These are phyloP conservation scores for Isichthys henryi DNA, from an alignment of 2,113 vertebrate genomes.

Conservation along the genomic window DNA sequence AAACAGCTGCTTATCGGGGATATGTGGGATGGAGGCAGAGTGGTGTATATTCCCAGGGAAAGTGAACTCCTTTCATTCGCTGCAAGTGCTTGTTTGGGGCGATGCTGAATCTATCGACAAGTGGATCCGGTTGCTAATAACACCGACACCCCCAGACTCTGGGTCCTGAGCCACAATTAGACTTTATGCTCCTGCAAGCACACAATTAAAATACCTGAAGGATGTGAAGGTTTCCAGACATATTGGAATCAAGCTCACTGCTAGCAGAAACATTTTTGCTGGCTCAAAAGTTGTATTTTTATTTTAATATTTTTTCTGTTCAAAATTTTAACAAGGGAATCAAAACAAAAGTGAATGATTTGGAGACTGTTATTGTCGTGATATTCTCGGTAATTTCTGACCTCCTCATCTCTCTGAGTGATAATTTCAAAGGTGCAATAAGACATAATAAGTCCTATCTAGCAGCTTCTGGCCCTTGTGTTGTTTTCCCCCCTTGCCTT, in stretches of 20 bases:
- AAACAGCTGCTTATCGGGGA: slow-evolving; percentile 14
- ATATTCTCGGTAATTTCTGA: not conserved
- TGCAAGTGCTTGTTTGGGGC: not conserved
- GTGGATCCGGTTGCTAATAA: not conserved
- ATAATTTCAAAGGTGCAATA: not conserved
- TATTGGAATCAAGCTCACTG: not conserved
- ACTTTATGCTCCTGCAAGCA: not conserved
- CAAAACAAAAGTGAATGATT: not conserved
- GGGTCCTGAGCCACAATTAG: not conserved
- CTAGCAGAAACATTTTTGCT: not conserved
- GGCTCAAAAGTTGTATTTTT: not conserved
- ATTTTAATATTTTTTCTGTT: not conserved
- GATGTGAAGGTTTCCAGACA: not conserved
- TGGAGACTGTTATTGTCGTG: not conserved
- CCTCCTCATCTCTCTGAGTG: not conserved
- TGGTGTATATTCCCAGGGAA: not conserved
- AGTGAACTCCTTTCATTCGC: slow-evolving; percentile 4
- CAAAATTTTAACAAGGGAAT: not conserved
- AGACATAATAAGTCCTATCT: not conserved
- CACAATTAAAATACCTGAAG: not conserved
- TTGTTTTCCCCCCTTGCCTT: not conserved
- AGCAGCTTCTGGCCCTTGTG: not conserved
- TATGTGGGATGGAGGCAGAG: not conserved
- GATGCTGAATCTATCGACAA: not conserved
- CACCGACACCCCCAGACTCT: not conserved